Percentiles rank a stretch among this genome's conserved stretches.
Evolutionary conservation across 2,888 invertebrate genomes (phyloP).

Genomic region (Pseudolycoriella hygida): DNA sequence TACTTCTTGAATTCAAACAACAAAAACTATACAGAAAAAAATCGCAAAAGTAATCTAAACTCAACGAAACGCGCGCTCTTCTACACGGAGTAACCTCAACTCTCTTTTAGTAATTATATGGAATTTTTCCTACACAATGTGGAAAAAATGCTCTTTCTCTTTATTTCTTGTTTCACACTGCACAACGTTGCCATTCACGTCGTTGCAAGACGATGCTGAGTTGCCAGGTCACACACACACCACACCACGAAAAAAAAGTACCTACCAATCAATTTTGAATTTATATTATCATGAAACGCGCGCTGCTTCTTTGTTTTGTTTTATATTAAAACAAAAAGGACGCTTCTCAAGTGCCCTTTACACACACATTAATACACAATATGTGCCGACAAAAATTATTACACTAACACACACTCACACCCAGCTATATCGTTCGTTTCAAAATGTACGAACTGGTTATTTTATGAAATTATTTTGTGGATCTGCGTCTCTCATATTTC

Average conservation of each 20-base stretch:
- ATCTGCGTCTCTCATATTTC: not conserved
- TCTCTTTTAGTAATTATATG: constrained; percentile 2
- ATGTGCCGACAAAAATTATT: no score
- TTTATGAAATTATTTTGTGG: not conserved
- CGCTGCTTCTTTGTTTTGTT: constrained; percentile 11
- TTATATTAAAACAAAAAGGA: constrained; percentile 9
- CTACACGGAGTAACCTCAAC: not conserved
- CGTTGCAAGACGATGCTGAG: constrained; percentile 16
- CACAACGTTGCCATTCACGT: constrained; percentile 8
- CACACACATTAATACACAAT: not conserved
- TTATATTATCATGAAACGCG: constrained; percentile 8
- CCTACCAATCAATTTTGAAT: constrained; percentile 8
- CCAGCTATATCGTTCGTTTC: not conserved
- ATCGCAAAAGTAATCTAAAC: constrained; percentile 8
- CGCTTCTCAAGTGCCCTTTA: constrained; percentile 9
- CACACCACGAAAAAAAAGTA: not conserved
- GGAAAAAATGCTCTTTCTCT: constrained; percentile 6
- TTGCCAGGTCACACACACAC: constrained; percentile 24
- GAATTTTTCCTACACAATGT: not conserved
- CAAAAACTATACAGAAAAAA: constrained; percentile 8
- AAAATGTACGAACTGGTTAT: not conserved
- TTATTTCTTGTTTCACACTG: constrained; percentile 4
- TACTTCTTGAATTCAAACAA: constrained; percentile 8
- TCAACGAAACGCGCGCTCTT: constrained; percentile 4
- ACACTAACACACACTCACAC: not conserved